Base-by-base conservation (phyloP, 1,140 invertebrate species). In the Hycleus phaleratus region DNA sequence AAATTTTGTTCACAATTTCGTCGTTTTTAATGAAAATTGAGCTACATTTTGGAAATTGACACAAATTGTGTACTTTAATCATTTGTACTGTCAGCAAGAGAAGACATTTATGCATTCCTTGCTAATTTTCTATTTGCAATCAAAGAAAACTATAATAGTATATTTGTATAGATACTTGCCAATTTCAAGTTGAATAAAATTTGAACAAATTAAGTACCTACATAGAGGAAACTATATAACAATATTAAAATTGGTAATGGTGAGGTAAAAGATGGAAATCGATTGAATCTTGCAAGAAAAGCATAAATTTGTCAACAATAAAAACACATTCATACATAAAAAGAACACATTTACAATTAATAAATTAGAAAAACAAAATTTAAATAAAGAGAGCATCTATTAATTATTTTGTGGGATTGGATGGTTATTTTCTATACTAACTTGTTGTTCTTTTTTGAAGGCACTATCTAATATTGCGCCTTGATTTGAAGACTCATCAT, bases 401-500 rank as follows among this genome's bases (percentile, higher is more conserved):
- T 68, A 68, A 68, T 67, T 67, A 50, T 50, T 58, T 47, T 57
- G 56, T 26, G 56, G 55, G 38, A 59, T 56, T 49, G 47, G 56
- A 48, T 56, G 55, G 26, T 63, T 64, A 57, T 66, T 49, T 40
- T 64, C 57, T 62, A 70, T 64, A 67, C 64, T 64, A 65, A 64
- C 61, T 61, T 66, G 58, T 61, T 66, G 58, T 56, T 58, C 58
- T 47, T 60, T 68, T 51, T 63, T 63, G 43, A 61, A 56, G 43
- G 45, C 26, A 53, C 38, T 59, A 42, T 42, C 51, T 40, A 32
- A 18, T 67, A 60, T 42, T 40, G 47, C 66, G 38, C 77, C 74
- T 55, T 74, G 80, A 69, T 82, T 83, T 25, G 80, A 81, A 47
- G 78, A 81, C 57, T 83, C 82, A 60, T 84, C 82, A 62, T 83